Evolutionary conservation across 1,140 invertebrate species (phyloP).

Genomic region (Grapholita molesta): DNA sequence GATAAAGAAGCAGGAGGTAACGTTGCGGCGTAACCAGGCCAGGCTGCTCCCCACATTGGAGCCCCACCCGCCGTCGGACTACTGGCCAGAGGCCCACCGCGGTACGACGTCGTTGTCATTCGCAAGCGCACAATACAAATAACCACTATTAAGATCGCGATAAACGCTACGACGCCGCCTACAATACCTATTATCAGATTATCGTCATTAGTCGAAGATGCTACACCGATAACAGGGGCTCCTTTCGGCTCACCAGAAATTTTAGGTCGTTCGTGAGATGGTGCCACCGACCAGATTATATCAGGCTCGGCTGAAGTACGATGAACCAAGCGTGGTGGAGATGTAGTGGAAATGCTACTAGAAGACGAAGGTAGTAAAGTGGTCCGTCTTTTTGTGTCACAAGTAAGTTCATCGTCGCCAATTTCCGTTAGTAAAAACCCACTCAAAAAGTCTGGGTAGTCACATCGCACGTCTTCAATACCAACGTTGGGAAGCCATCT

Average conservation of each 20-base stretch:
- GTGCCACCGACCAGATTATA: conserved; percentile 91
- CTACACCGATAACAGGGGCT: conserved; percentile 77
- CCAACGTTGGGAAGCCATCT: conserved; percentile 85
- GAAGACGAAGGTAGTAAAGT: conserved; percentile 75
- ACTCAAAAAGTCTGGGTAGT: conserved; percentile 82
- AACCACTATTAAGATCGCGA: conserved; percentile 91
- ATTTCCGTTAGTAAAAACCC: conserved; percentile 85
- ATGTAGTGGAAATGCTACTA: conserved; percentile 59
- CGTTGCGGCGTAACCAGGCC: conserved; percentile 77
- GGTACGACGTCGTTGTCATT: conserved; percentile 83
- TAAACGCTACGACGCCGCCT: conserved; percentile 93
- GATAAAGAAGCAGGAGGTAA: conserved; percentile 73
- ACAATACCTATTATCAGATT: conserved; percentile 95
- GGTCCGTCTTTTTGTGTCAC: conserved; percentile 81
- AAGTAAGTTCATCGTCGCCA: conserved; percentile 88
- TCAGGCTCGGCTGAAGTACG: conserved; percentile 86
- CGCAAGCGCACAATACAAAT: conserved; percentile 90
- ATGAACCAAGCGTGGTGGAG: conserved; percentile 73
- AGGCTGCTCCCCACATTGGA: conserved; percentile 76
- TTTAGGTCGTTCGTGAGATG: conserved; percentile 79
- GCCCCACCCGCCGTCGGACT: conserved; percentile 68
- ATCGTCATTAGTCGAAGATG: conserved; percentile 89
- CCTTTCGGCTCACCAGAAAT: conserved; percentile 79
- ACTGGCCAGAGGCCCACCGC: conserved; percentile 81
- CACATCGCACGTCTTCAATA: conserved; percentile 81